Evolutionary conservation across 2,888 invertebrate species (phyloP).

Genomic region (Labia minor): DNA sequence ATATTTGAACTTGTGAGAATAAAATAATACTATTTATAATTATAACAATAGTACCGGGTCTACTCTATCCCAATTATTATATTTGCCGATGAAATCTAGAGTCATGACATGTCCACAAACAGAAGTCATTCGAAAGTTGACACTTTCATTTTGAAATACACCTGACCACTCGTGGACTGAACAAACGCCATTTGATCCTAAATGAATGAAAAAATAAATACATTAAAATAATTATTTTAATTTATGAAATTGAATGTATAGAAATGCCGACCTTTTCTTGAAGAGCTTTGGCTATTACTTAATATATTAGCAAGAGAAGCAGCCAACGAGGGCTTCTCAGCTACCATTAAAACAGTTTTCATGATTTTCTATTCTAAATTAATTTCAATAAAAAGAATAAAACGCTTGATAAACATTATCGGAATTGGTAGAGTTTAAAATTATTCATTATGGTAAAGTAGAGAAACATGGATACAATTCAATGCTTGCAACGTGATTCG

Average conservation of each 20-base stretch:
- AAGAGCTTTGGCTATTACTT: conserved; percentile 68
- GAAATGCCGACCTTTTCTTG: conserved; percentile 57
- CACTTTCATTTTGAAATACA: conserved; percentile 58
- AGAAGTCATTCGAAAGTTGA: conserved; percentile 88
- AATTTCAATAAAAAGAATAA: too few relatives aligned
- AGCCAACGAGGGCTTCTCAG: conserved; percentile 97
- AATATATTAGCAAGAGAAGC: conserved; percentile 87
- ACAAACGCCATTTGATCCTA: conserved; percentile 81
- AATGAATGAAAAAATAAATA: conserved; percentile 22
- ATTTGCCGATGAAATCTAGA: conserved; percentile 82
- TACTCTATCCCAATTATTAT: conserved; percentile 95
- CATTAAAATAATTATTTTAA: not conserved
- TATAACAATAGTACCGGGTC: conserved; percentile 92
- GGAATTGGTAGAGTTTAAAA: not conserved
- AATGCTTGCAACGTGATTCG: too few relatives aligned
- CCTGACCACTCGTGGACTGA: conserved; percentile 92
- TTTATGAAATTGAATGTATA: not conserved
- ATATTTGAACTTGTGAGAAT: too few relatives aligned
- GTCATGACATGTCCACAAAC: conserved; percentile 99
- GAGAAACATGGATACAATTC: not conserved
- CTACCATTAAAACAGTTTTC: conserved; percentile 91
- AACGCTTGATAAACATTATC: too few relatives aligned
- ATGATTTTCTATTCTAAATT: conserved; percentile 38
- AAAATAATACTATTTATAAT: too few relatives aligned
- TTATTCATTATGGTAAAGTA: not conserved